Percentiles rank a stretch among this genome's conserved stretches.
These are phyloP conservation scores for Rotaria macrura DNA, from an alignment of 2,888 invertebrate genomes.

Conservation along the genomic window DNA sequence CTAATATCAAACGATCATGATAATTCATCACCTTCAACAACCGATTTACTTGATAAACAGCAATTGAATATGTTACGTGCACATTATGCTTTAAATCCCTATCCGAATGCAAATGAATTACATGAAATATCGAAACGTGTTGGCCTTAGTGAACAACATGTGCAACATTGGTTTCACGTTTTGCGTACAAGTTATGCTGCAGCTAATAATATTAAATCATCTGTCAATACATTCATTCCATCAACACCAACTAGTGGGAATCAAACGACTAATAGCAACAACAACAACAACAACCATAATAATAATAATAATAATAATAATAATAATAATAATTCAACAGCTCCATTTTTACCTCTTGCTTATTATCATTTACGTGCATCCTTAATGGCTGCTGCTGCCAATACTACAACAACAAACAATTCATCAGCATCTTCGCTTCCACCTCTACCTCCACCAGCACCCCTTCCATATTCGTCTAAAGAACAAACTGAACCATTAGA, in stretches of 20 bases:
- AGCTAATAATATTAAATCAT: neutral
- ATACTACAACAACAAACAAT: neutral
- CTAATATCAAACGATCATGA: neutral
- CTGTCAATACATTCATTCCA: neutral
- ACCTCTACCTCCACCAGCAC: neutral
- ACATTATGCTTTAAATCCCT: slow-evolving; percentile 16
- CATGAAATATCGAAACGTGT: slow-evolving; percentile 19
- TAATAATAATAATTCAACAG: neutral
- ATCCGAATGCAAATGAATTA: slow-evolving; percentile 19
- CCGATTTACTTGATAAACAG: neutral
- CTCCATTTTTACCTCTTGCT: slow-evolving; percentile 10
- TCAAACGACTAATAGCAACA: neutral
- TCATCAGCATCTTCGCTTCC: neutral
- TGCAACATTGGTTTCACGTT: slow-evolving; percentile 18
- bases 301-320: neutral
- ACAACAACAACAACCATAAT: neutral
- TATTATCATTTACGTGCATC: slow-evolving; percentile 18
- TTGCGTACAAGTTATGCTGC: slow-evolving; percentile 8
- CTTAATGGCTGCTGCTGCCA: slow-evolving; percentile 2
- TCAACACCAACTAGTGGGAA: neutral
- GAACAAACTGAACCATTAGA: slow-evolving; percentile 71
- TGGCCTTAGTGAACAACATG: slow-evolving; percentile 20
- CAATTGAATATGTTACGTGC: slow-evolving; percentile 20
- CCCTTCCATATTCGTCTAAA: neutral
- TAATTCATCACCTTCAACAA: neutral